phyloP scores from a whole-genome alignment of 1,140 invertebrate genomes.

The Argopecten irradians region DNA sequence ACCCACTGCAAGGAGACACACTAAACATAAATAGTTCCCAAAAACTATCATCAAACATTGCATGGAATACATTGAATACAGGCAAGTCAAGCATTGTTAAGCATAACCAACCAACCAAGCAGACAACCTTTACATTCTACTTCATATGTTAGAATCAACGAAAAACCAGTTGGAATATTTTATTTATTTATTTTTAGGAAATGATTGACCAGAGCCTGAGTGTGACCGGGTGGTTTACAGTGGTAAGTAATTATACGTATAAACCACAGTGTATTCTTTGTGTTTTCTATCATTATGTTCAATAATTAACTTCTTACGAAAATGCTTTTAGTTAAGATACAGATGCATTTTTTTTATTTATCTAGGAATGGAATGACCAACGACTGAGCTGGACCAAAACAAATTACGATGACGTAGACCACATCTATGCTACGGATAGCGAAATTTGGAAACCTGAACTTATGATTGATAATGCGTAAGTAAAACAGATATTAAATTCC shows the following conservation, averaged over 20 bases:
- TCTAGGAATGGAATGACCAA: slow-evolving; percentile 49
- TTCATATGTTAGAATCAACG: background rate
- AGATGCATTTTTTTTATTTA: background rate
- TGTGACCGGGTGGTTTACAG: slow-evolving; percentile 47
- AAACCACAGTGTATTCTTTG: too few species aligned
- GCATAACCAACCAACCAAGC: too few species aligned
- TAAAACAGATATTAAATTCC: background rate
- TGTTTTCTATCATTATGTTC: too few species aligned
- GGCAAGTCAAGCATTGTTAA: too few species aligned
- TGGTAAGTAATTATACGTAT: slow-evolving; percentile 39
- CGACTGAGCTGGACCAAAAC: slow-evolving; percentile 42
- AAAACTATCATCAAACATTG: too few species aligned
- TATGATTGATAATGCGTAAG: slow-evolving; percentile 54
- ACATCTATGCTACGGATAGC: slow-evolving; percentile 46
- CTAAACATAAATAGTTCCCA: too few species aligned
- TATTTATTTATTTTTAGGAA: slow-evolving; percentile 37
- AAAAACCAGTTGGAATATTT: background rate
- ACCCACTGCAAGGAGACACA: too few species aligned
- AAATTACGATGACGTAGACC: slow-evolving; percentile 39
- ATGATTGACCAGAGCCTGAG: slow-evolving; percentile 37
- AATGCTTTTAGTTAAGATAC: background rate
- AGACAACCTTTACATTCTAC: too few species aligned
- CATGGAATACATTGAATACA: too few species aligned
- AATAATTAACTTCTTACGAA: too few species aligned
- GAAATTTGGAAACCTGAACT: slow-evolving; percentile 60